Evolutionary conservation across 2,797 vertebrate species (phyloP).

Genomic region (Peromyscus melanophrys): DNA sequence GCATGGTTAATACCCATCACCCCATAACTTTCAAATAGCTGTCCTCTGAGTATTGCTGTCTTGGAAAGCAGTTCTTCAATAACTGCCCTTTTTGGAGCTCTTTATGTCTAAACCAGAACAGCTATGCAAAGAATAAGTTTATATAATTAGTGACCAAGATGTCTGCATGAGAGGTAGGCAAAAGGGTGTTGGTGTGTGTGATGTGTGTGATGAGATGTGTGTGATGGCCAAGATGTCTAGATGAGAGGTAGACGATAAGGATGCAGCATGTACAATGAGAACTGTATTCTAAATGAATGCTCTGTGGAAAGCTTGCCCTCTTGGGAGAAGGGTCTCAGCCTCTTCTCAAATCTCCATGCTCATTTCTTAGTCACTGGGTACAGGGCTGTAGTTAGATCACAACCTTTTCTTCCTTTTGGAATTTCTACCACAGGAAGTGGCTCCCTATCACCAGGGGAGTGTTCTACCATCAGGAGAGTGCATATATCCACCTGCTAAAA

Average conservation of each 20-base stretch:
- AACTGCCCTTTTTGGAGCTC: neutral
- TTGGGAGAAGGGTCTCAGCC: neutral
- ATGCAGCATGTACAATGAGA: neutral
- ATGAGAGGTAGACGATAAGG: too few species aligned
- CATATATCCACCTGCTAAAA: neutral
- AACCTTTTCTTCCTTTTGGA: neutral
- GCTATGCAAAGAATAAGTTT: neutral
- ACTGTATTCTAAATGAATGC: neutral
- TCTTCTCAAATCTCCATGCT: neutral
- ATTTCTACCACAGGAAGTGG: neutral
- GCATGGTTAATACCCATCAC: too few species aligned
- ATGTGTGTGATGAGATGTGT: neutral
- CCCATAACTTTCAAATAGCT: neutral
- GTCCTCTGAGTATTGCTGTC: neutral
- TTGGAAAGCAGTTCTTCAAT: neutral
- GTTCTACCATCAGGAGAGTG: neutral
- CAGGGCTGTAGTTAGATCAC: neutral
- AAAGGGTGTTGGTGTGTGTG: neutral
- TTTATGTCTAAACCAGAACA: neutral
- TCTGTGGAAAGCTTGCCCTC: neutral
- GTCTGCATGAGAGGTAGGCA: neutral
- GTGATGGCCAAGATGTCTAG: neutral
- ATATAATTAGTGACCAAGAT: neutral
- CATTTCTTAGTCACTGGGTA: neutral
- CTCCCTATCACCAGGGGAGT: neutral